phyloP scores from a whole-genome alignment of 2,113 vertebrate species.

The Stictonetta naevosa region DNA sequence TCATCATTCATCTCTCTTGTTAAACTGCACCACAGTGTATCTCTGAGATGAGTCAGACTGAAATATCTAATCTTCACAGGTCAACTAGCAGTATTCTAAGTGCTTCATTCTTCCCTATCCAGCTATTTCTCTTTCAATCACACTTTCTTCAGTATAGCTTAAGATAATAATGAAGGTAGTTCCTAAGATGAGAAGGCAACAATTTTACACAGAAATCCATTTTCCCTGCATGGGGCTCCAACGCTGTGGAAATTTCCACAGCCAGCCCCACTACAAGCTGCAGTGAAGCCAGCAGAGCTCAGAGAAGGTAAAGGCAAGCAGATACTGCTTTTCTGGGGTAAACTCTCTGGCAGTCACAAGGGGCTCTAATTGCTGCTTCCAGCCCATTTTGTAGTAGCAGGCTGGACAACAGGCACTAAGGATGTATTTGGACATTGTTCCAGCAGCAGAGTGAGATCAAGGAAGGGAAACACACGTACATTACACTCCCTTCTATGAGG shows the following conservation, averaged over 20 bases:
- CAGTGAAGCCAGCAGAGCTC: not conserved
- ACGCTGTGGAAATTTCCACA: not conserved
- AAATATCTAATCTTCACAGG: not conserved
- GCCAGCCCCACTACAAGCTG: not conserved
- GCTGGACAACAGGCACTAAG: rapidly evolving
- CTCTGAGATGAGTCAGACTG: not conserved
- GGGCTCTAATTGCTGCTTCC: not conserved
- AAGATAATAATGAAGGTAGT: not conserved
- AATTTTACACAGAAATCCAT: not conserved
- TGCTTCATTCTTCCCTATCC: not conserved
- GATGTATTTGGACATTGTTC: not conserved
- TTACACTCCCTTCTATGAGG: not conserved
- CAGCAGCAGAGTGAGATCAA: not conserved
- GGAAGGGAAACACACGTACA: not conserved
- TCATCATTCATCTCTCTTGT: not conserved
- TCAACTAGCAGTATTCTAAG: not conserved
- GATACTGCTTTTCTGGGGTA: not conserved
- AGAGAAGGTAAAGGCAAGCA: not conserved
- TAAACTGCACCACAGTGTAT: not conserved
- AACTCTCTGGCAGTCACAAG: not conserved
- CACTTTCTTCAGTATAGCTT: not conserved
- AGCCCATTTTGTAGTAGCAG: not conserved
- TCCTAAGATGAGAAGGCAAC: not conserved
- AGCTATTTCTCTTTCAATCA: not conserved
- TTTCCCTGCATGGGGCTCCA: not conserved